These are phyloP conservation scores for Porites lutea DNA, from an alignment of 64 coral and sea anemone species.

Conservation along the genomic window DNA sequence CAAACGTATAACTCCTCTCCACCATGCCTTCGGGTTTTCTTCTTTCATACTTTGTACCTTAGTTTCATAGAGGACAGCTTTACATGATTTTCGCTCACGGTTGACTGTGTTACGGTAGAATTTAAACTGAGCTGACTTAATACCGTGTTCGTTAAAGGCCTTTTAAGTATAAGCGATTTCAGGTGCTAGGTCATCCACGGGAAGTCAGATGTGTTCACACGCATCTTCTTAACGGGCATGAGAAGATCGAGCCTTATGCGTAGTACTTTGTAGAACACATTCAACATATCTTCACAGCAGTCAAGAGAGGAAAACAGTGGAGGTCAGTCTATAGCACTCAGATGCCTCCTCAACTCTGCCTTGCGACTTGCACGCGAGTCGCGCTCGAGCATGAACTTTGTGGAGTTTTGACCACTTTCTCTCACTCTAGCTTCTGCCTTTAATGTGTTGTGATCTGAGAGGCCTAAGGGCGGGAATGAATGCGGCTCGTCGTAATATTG, in stretches of 20 bases:
- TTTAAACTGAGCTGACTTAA: conserved; percentile 2
- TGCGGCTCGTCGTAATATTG: conserved; percentile 32
- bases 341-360: conserved; percentile 41
- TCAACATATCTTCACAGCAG: conserved; percentile 23
- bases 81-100: conserved; percentile 1
- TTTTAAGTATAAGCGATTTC: not conserved
- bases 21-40: no score
- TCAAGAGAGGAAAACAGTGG: conserved; percentile 15
- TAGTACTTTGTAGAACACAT: conserved; percentile 8
- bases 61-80: not conserved
- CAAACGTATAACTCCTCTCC: no score
- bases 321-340: conserved; percentile 35
- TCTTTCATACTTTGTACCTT: not conserved
- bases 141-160: not conserved
- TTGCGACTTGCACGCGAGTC: conserved; percentile 13
- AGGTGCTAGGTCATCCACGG: not conserved
- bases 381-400: not conserved
- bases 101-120: not conserved
- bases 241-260: conserved; percentile 24
- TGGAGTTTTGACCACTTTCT: not conserved
- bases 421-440: not conserved
- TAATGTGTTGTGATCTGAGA: conserved; percentile 68
- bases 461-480: conserved; percentile 43
- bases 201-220: not conserved
- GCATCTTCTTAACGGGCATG: conserved; percentile 27